These are phyloP conservation scores for Leptinotarsa texana DNA, from an alignment of 1,140 invertebrate species.

Conservation along the genomic window DNA sequence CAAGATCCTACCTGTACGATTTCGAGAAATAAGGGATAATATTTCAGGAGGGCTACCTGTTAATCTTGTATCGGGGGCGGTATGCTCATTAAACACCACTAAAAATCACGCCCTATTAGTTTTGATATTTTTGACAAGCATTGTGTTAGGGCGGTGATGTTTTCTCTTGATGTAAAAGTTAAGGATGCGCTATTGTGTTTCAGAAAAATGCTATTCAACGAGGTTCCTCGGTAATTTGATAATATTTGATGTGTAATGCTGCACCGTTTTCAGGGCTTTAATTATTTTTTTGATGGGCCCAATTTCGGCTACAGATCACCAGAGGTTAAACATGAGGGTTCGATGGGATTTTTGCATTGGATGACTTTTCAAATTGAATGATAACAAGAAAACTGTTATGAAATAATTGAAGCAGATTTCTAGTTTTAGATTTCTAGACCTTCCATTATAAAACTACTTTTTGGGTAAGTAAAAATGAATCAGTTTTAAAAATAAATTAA, in stretches of 20 bases:
- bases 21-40: constrained; percentile 29
- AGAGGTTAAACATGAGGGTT: neutral
- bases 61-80: constrained; percentile 29
- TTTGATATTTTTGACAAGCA: constrained; percentile 35
- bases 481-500: no score
- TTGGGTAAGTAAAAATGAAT: no score
- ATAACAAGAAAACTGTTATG: neutral
- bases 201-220: constrained; percentile 18
- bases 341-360: neutral
- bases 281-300: constrained; percentile 5
- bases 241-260: constrained; percentile 27
- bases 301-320: neutral
- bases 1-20: constrained; percentile 20
- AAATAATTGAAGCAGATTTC: no score
- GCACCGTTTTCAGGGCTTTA: constrained; percentile 5
- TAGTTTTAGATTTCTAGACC: no score
- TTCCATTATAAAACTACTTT: no score
- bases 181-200: constrained; percentile 22
- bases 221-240: constrained; percentile 11
- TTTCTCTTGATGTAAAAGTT: constrained; percentile 26
- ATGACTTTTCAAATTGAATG: neutral
- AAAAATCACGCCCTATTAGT: constrained; percentile 39
- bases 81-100: constrained; percentile 33
- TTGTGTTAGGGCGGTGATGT: constrained; percentile 40
- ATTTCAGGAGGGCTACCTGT: constrained; percentile 35